These are phyloP conservation scores for Corythucha ciliata DNA, from an alignment of 2,888 invertebrate species.

Conservation along the genomic window DNA sequence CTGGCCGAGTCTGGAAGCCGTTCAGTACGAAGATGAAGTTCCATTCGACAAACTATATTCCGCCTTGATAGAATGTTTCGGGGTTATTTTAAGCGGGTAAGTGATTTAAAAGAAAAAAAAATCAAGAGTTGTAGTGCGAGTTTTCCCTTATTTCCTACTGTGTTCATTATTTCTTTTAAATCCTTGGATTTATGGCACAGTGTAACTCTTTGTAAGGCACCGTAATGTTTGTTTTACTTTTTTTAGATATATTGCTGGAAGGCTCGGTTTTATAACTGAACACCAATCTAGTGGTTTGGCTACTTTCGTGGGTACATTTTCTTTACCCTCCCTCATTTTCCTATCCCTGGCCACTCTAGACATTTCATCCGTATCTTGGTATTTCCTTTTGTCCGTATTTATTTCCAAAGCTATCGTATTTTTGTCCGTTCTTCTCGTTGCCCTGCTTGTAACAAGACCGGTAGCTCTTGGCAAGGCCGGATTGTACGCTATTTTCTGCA, in stretches of 20 bases:
- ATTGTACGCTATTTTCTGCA: constrained; percentile 86
- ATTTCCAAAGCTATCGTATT: constrained; percentile 81
- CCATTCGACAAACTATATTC: constrained; percentile 76
- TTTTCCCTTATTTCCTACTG: neutral
- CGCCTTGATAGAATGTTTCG: constrained; percentile 84
- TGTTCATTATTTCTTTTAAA: neutral
- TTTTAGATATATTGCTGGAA: constrained; percentile 63
- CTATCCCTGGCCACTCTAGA: constrained; percentile 76
- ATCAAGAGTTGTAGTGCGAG: neutral
- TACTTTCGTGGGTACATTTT: constrained; percentile 87
- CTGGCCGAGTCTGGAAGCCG: too few species aligned
- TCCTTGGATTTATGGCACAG: too few species aligned
- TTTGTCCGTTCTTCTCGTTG: constrained; percentile 63
- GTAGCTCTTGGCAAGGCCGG: constrained; percentile 76
- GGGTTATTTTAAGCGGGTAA: constrained; percentile 81
- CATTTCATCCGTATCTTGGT: constrained; percentile 79
- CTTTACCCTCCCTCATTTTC: constrained; percentile 85
- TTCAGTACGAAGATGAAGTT: constrained; percentile 18
- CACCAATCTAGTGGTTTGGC: constrained; percentile 82
- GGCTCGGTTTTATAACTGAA: constrained; percentile 69
- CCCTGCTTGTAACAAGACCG: constrained; percentile 57
- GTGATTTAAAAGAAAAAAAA: constrained; percentile 1
- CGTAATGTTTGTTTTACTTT: constrained; percentile 21
- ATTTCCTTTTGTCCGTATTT: constrained; percentile 72
- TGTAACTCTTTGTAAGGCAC: neutral